Evolutionary conservation across 2,888 invertebrate genomes (phyloP), one percentile per base, ranked within the genome.

Genomic region (Troilus luridus): DNA sequence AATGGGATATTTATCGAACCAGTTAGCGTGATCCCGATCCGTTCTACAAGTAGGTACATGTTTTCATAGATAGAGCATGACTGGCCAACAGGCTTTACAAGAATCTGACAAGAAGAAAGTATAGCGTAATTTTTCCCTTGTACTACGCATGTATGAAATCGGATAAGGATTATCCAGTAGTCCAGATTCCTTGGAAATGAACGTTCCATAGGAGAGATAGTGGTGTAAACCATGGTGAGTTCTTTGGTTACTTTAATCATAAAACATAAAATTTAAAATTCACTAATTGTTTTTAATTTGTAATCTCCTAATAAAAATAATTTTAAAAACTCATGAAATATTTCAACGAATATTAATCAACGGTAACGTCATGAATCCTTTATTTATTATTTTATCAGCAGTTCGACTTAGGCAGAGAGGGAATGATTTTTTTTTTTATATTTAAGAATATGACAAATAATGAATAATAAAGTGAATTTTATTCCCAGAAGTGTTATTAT

Each of bases 31-130:
- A 77, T 41, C 9, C 17, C 41, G 72, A 77, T 77, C 1, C 72
- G 41, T 14, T 41, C 27, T 77, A 12, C 72, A 19, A 1, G 3
- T n/a, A n/a, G n/a, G n/a, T 77, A 77, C 72, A 77, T 41, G 41
- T 3, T 41, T 41, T 1, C 41, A 1, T 3, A 41, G 72, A 27
- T 41, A 41, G 67, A 27, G 41, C 72, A 77, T 12, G 41, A 77
- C 72, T 27, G 17, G 17, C 41, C 27, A 77, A 77, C 72, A 27
- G 72, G 27, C 72, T 77, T 77, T 77, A 77, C 72, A 77, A 67
- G 67, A 67, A 67, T 67, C 67, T 67, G 67, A 67, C 54, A 54
- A 85, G 85, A 85, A 85, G 85, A 85, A 56, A 85, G 21, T 54
- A 58, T n/a, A n/a, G 14, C 85, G 56, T 85, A 54, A 54, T 81